Conservation (phyloP, 2,113 vertebrate species). For the Garra rufa region DNA sequence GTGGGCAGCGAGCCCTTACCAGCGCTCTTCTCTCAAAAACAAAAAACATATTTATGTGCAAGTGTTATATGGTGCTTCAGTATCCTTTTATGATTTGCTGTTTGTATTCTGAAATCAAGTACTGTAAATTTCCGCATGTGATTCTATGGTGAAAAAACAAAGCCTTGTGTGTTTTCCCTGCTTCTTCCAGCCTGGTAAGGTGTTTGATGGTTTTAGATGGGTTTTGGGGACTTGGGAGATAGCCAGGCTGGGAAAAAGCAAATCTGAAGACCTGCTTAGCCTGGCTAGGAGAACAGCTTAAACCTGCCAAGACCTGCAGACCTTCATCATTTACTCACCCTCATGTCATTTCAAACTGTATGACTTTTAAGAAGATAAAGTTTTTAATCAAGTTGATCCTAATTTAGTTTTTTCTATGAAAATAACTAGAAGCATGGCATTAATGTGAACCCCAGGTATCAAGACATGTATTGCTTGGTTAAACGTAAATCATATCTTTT, state of each 20-base stretch:
- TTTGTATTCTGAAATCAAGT: conserved; percentile 34
- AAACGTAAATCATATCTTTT: too few species aligned
- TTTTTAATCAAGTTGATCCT: too few species aligned
- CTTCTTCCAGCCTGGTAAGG: background rate
- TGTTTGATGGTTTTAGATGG: background rate
- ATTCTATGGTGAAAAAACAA: conserved; percentile 1
- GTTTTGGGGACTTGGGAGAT: background rate
- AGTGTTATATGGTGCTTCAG: conserved; percentile 15
- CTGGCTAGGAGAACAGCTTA: background rate
- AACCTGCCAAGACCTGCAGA: background rate
- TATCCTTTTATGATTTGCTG: conserved; percentile 25
- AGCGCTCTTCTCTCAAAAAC: conserved; percentile 25
- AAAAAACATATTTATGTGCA: conserved; percentile 37
- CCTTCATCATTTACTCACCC: background rate
- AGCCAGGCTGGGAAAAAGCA: background rate
- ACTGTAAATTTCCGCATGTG: conserved; percentile 7
- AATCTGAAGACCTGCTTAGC: background rate
- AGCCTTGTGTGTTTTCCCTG: conserved; percentile 23
- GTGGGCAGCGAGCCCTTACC: conserved; percentile 31
- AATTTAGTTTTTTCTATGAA: too few species aligned
- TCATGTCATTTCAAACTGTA: background rate
- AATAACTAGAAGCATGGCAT: too few species aligned
- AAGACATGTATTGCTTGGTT: too few species aligned
- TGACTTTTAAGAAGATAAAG: too few species aligned
- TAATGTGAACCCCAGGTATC: too few species aligned